Percentiles rank a stretch among this genome's conserved stretches.
phyloP scores from a whole-genome alignment of 1,140 invertebrate species.

The Anastrepha obliqua region DNA sequence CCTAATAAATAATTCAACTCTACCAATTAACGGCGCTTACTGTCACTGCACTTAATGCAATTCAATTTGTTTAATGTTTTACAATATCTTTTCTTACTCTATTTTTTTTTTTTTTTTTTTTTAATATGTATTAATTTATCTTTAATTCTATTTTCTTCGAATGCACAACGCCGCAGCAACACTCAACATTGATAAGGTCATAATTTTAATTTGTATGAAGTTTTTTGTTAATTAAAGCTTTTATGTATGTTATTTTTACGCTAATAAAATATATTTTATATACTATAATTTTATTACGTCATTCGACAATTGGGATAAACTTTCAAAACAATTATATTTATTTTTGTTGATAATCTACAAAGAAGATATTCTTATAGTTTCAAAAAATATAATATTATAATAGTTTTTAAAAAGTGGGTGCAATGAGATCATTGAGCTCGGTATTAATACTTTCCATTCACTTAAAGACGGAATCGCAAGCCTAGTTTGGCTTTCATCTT shows the following conservation, averaged over 20 bases:
- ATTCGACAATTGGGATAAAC: neutral
- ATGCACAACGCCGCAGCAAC: neutral
- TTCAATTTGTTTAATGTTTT: neutral
- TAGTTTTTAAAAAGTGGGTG: neutral
- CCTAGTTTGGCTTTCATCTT: neutral
- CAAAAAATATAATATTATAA: too few relatives aligned
- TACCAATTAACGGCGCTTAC: neutral
- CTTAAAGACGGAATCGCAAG: neutral
- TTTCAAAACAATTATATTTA: too few relatives aligned
- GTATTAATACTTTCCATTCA: conserved; percentile 1
- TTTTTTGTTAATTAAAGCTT: conserved; percentile 47
- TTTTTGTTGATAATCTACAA: too few relatives aligned
- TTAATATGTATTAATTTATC: neutral
- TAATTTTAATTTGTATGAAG: neutral
- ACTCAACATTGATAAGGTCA: conserved; percentile 35
- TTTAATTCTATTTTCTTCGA: neutral
- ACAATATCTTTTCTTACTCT: neutral
- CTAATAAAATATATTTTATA: neutral
- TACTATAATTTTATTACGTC: neutral
- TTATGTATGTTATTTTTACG: conserved; percentile 13
- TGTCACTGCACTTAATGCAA: neutral
- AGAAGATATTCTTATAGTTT: neutral
- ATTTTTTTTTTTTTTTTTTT: neutral
- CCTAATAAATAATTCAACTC: neutral
- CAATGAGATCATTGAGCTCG: conserved; percentile 23